Evolutionary conservation across 2,888 invertebrate genomes (phyloP).

Genomic region (Morpho deidamia): DNA sequence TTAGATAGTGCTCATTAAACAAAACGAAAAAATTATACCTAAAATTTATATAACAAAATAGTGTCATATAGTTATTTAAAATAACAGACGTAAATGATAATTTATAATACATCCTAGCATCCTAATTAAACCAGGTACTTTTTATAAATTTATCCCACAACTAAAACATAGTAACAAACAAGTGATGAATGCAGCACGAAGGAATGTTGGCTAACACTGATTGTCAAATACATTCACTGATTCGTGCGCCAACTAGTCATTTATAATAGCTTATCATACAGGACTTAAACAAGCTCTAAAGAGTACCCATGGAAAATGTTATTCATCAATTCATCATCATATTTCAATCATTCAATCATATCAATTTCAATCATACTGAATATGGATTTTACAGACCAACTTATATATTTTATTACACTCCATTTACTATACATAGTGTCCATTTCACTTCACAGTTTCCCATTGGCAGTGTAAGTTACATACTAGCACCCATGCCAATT

Average conservation of each 20-base stretch:
- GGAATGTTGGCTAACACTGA: constrained; percentile 72
- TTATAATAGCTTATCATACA: constrained; percentile 32
- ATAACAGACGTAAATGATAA: constrained; percentile 77
- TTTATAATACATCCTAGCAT: constrained; percentile 76
- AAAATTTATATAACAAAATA: constrained; percentile 79
- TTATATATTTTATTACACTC: background rate
- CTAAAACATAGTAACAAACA: constrained; percentile 48
- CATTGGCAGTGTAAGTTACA: constrained; percentile 32
- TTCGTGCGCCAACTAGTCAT: constrained; percentile 31
- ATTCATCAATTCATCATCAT: too few relatives aligned
- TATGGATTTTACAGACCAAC: too few relatives aligned
- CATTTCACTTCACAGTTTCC: constrained; percentile 22
- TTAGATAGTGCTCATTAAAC: constrained; percentile 31
- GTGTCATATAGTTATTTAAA: constrained; percentile 77
- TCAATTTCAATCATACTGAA: background rate
- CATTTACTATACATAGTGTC: constrained; percentile 8
- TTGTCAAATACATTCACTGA: constrained; percentile 33
- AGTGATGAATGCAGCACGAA: constrained; percentile 71
- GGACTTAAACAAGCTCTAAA: background rate
- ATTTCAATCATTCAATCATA: too few relatives aligned
- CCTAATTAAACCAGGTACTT: constrained; percentile 78
- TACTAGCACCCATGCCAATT: constrained; percentile 31
- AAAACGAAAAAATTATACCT: constrained; percentile 59
- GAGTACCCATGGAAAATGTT: background rate
- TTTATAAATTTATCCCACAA: constrained; percentile 69